Percentiles rank a stretch among this genome's conserved stretches.
phyloP scores from a whole-genome alignment of 2,113 vertebrate genomes.

The Alexandromys fortis region DNA sequence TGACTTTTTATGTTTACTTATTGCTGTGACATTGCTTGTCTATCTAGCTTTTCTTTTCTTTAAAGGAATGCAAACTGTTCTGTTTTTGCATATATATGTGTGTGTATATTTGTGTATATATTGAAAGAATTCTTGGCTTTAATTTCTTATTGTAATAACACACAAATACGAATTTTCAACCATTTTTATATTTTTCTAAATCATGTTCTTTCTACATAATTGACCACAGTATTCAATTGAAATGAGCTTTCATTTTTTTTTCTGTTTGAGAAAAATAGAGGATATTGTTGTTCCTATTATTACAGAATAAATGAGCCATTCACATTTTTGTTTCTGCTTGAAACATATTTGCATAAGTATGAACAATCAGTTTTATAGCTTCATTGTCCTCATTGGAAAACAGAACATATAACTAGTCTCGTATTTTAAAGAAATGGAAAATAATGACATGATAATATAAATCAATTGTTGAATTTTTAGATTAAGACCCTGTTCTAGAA shows the following conservation, averaged over 20 bases:
- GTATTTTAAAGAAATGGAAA: background rate
- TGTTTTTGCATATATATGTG: background rate
- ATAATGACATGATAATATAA: background rate
- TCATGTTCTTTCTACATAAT: conserved; percentile 21
- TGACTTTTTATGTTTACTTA: background rate
- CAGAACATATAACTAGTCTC: background rate
- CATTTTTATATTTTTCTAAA: conserved; percentile 24
- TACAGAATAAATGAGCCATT: conserved; percentile 57
- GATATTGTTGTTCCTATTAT: conserved; percentile 6
- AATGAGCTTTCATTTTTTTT: conserved; percentile 1
- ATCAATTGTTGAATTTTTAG: background rate
- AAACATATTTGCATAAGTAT: conserved; percentile 37
- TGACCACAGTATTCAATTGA: background rate
- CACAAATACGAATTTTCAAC: background rate
- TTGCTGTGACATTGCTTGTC: background rate
- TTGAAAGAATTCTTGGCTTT: background rate
- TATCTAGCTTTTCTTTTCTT: background rate
- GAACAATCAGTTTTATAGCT: background rate
- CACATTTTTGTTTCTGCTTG: background rate
- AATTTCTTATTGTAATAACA: background rate
- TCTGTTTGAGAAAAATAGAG: background rate
- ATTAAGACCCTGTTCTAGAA: background rate
- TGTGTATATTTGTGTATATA: background rate
- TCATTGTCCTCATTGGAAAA: background rate
- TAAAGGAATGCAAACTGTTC: background rate